A percentile compares a stretch with the other conserved stretches of the same genome.
Conservation (phyloP, 1,140 invertebrate species). For the Antheraea pernyi region DNA sequence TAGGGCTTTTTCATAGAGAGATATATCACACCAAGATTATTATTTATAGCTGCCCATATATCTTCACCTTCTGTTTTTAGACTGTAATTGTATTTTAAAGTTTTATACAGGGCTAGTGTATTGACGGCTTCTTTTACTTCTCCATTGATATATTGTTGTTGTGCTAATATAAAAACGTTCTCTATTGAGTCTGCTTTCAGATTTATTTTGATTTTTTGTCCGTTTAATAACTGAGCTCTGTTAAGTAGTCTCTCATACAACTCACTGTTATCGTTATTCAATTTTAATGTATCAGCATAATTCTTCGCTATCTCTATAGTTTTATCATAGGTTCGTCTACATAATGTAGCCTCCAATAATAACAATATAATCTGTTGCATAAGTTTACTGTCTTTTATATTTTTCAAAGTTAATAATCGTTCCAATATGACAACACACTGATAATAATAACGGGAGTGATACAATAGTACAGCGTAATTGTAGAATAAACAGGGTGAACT, state of each 20-base stretch:
- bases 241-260: slow-evolving; percentile 73
- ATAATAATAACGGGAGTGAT: slow-evolving; percentile 89
- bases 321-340: slow-evolving; percentile 64
- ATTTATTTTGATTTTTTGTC: slow-evolving; percentile 72
- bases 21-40: slow-evolving; percentile 94
- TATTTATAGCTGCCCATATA: slow-evolving; percentile 87
- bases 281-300: slow-evolving; percentile 49
- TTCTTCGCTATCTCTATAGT: slow-evolving; percentile 60
- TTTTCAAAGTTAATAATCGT: slow-evolving; percentile 63
- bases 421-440: slow-evolving; percentile 87
- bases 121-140: slow-evolving; percentile 79
- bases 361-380: slow-evolving; percentile 72
- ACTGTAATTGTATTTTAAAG: slow-evolving; percentile 66
- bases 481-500: slow-evolving; percentile 81
- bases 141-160: slow-evolving; percentile 80
- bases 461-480: slow-evolving; percentile 91
- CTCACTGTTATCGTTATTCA: slow-evolving; percentile 56
- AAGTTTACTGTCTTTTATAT: slow-evolving; percentile 65
- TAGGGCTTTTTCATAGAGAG: slow-evolving; percentile 92
- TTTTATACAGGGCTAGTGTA: slow-evolving; percentile 76
- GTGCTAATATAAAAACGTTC: slow-evolving; percentile 76
- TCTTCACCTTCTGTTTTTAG: slow-evolving; percentile 70
- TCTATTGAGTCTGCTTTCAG: slow-evolving; percentile 72
- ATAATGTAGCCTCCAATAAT: slow-evolving; percentile 70
- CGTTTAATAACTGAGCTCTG: slow-evolving; percentile 75